Percentiles rank a stretch among this genome's conserved stretches.
These are phyloP conservation scores for Argyrosomus japonicus DNA, from an alignment of 2,113 vertebrate species.

Conservation along the genomic window DNA sequence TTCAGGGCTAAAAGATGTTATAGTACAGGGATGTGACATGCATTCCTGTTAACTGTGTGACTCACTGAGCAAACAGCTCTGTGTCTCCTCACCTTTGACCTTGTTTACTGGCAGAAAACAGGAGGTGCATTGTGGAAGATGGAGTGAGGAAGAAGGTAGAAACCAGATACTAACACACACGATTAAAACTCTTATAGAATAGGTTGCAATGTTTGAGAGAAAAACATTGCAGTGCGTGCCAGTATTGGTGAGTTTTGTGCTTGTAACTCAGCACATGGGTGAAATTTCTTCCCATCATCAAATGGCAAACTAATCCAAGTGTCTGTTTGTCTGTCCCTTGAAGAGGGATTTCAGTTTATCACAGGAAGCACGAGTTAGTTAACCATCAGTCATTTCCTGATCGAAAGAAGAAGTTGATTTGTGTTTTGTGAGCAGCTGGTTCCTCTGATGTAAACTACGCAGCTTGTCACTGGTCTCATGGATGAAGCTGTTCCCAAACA, in stretches of 20 bases:
- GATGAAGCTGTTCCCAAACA: background rate
- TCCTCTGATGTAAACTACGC: conserved; percentile 30
- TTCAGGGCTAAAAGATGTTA: conserved; percentile 9
- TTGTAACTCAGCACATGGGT: background rate
- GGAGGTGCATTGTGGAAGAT: conserved; percentile 16
- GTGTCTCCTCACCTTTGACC: conserved; percentile 49
- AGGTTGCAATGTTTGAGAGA: background rate
- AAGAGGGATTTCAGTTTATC: conserved; percentile 9
- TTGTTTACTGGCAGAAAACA: conserved; percentile 57
- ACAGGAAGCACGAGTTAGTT: conserved; percentile 35
- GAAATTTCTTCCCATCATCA: background rate
- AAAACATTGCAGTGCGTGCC: background rate
- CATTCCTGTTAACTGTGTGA: conserved; percentile 54
- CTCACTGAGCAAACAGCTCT: conserved; percentile 42
- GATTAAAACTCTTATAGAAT: background rate
- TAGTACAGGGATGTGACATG: conserved; percentile 17
- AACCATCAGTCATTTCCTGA: conserved; percentile 53
- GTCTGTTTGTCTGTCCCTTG: background rate
- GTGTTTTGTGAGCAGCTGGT: conserved; percentile 35
- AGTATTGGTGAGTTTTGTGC: background rate
- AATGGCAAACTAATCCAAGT: background rate
- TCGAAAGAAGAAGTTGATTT: conserved; percentile 69
- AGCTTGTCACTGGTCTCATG: conserved; percentile 14
- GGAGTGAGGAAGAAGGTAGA: conserved; percentile 18
- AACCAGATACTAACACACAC: background rate